Base-by-base conservation (phyloP, 2,113 vertebrate species). In the Varanus salvator region DNA sequence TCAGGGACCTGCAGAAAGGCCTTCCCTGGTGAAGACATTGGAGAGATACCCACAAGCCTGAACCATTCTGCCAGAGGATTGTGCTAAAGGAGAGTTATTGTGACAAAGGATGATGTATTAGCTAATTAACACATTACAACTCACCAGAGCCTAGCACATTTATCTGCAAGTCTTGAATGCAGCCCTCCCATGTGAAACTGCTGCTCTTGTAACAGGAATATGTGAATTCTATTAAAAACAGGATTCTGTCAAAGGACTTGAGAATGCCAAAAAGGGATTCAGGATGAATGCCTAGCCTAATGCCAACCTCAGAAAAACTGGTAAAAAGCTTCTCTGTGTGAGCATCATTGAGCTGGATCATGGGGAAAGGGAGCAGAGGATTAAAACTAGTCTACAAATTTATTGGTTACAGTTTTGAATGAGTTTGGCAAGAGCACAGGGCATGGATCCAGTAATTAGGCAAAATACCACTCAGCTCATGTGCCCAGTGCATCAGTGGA, bases 61-160 rank as follows among this genome's bases (percentile, higher is more conserved):
- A 87, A 31, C 4, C 74, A 77, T 87, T 87, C 54, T 87, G 72
- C 44, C 27, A 12, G 27, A 66, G 57, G 27, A 57, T 21, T n/a
- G 8, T 17, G 34, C 31, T 82, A 60, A 34, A 60, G 52, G 0
- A 82, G 80, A 64, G 21, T 64, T 34, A 27, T 82, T 74, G 85
- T n/a, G 8, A 57, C 74, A 86, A 86, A 86, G 23, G 15, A 54
- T 80, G 48, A 80, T 3, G 31, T 38, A 34, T 34, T 34, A 60
- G 72, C 14, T 86, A 87, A 77, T 87, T 87, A 64, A 76, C 14
- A 87, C 77, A 66, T 87, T 77, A 44, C 25, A 60, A 87, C 23
- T 64, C 74, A 76, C n/a, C 31, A 8, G n/a, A 76, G n/a, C 71
- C 85, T 60, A 52, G 74, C 76, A n/a, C 34, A 87, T 77, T 44